Percentiles rank a stretch among this genome's conserved stretches.
Conservation (phyloP, 2,888 invertebrate genomes). For the Perizoma flavofasciatum region DNA sequence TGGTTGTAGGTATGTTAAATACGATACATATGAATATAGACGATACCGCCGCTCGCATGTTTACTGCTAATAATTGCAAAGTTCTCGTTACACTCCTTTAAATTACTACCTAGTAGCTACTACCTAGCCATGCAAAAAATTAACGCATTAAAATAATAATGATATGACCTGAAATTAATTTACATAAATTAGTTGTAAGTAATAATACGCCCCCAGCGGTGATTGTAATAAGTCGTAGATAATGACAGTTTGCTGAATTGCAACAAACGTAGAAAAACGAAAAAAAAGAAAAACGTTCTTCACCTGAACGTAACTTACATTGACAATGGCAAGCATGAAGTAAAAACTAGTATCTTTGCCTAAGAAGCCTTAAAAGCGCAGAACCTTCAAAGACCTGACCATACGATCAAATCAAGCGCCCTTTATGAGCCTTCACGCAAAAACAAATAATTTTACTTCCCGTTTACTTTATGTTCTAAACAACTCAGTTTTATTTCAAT, state of each 20-base stretch:
- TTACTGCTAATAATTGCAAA: conserved; percentile 39
- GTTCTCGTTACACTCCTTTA: conserved; percentile 5
- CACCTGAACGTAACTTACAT: conserved; percentile 26
- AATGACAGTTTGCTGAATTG: neutral
- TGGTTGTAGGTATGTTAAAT: conserved; percentile 32
- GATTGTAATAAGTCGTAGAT: neutral
- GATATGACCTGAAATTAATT: too few species aligned
- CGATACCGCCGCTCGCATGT: conserved; percentile 40
- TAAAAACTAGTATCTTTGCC: conserved; percentile 27
- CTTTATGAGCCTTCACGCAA: conserved; percentile 28
- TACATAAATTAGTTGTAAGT: too few species aligned
- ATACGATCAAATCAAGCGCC: conserved; percentile 33
- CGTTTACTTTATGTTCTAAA: conserved; percentile 44
- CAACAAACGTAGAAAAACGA: conserved; percentile 19
- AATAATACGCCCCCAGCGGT: too few species aligned
- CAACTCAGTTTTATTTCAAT: conserved; percentile 57
- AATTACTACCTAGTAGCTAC: too few species aligned
- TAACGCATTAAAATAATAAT: too few species aligned
- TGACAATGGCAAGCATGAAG: conserved; percentile 29
- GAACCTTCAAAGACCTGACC: conserved; percentile 26
- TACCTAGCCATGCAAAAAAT: too few species aligned
- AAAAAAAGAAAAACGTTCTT: conserved; percentile 25
- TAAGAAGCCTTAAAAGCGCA: conserved; percentile 25
- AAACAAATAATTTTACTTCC: conserved; percentile 39
- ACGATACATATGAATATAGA: conserved; percentile 20